Percentiles rank a stretch among this genome's conserved stretches.
phyloP scores from a whole-genome alignment of 2,113 vertebrate species.

The Microcebus tavaratra region DNA sequence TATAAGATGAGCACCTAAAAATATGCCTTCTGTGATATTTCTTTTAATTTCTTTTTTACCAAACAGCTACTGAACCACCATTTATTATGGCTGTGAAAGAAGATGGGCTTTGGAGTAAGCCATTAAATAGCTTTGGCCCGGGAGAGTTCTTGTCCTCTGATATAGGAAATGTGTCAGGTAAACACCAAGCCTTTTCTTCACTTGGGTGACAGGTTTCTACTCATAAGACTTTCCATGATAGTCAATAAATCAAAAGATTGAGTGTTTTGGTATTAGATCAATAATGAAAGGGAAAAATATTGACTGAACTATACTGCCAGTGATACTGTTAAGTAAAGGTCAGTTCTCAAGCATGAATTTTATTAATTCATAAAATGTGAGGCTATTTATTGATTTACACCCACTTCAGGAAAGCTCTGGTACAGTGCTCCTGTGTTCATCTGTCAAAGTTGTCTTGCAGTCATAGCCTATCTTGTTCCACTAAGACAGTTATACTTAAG shows the following conservation, averaged over 20 bases:
- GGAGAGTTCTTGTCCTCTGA: conserved; percentile 76
- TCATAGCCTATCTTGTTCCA: not conserved
- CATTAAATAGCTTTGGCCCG: conserved; percentile 81
- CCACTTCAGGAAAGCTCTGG: not conserved
- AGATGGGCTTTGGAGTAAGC: conserved; percentile 85
- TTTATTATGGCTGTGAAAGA: conserved; percentile 82
- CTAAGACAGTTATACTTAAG: not conserved
- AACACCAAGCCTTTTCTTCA: not conserved
- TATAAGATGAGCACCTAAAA: not conserved
- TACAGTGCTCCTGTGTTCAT: not conserved
- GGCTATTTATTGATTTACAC: not conserved
- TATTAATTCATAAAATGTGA: conserved; percentile 26
- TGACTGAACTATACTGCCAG: not conserved
- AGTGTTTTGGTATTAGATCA: not conserved
- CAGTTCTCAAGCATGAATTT: not conserved
- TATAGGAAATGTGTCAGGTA: conserved; percentile 85
- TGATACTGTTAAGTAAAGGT: not conserved
- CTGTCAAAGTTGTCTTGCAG: not conserved
- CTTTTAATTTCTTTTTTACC: conserved; percentile 7
- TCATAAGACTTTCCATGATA: not conserved
- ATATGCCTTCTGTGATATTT: not conserved
- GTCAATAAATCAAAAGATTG: not conserved
- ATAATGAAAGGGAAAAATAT: not conserved
- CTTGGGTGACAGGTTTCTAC: not conserved
- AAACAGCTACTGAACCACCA: conserved; percentile 79